Percentiles rank a stretch among this genome's conserved stretches.
These are phyloP conservation scores for Magallana gigas DNA, from an alignment of 1,140 invertebrate genomes.

Conservation along the genomic window DNA sequence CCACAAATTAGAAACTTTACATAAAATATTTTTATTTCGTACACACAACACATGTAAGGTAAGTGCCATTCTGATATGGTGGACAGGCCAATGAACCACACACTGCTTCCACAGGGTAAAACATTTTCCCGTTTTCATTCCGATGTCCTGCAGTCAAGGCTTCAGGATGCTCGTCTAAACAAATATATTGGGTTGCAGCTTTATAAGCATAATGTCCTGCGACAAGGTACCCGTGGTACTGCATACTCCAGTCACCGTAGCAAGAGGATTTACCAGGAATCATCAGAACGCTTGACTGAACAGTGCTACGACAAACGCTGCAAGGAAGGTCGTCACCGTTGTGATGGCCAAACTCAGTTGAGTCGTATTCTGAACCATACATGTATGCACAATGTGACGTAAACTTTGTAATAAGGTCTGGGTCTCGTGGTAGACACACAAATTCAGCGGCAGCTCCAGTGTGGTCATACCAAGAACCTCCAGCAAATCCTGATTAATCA, in stretches of 20 bases:
- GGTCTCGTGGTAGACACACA: conserved; percentile 50
- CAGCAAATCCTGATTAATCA: conserved; percentile 35
- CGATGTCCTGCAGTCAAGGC: conserved; percentile 33
- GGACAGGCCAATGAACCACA: too few species aligned
- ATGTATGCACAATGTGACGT: not conserved
- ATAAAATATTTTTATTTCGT: too few species aligned
- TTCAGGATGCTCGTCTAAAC: conserved; percentile 62
- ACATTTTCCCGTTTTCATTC: conserved; percentile 56
- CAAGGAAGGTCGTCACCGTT: conserved; percentile 48
- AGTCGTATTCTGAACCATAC: conserved; percentile 50
- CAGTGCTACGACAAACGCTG: conserved; percentile 50
- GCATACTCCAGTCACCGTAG: conserved; percentile 57
- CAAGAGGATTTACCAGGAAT: conserved; percentile 63
- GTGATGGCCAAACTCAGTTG: not conserved
- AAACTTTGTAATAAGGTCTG: not conserved
- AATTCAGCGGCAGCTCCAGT: conserved; percentile 31
- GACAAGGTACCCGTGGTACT: conserved; percentile 59
- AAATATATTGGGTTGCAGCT: conserved; percentile 49
- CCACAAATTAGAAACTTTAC: too few species aligned
- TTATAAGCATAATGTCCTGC: not conserved
- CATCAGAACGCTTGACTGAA: conserved; percentile 48
- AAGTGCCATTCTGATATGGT: too few species aligned
- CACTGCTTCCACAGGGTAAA: too few species aligned
- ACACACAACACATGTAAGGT: too few species aligned
- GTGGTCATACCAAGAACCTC: conserved; percentile 17